These are phyloP conservation scores for Odontamblyopus rebecca DNA, from an alignment of 2,797 vertebrate genomes.

Conservation along the genomic window DNA sequence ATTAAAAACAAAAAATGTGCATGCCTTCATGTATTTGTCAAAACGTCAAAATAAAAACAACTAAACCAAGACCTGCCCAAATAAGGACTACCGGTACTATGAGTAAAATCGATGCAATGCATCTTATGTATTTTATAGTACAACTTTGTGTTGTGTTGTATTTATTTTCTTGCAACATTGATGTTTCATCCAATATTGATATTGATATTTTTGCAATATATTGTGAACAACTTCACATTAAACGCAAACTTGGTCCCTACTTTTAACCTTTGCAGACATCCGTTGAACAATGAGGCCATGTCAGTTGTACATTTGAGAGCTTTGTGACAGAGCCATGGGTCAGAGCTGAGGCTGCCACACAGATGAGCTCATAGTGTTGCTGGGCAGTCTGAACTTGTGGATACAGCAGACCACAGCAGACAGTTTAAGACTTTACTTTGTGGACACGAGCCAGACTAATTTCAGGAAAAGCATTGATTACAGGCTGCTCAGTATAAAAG, in stretches of 20 bases:
- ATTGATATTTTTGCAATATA: no score
- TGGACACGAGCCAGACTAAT: conserved; percentile 19
- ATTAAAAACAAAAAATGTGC: no score
- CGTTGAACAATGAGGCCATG: conserved; percentile 7
- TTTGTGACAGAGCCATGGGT: conserved; percentile 12
- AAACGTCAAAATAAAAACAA: no score
- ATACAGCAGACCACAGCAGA: conserved; percentile 1
- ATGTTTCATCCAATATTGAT: no score
- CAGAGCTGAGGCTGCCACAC: background rate
- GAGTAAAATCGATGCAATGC: no score
- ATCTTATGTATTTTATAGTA: no score
- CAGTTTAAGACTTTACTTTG: conserved; percentile 23
- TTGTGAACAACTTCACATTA: background rate
- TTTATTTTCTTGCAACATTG: no score
- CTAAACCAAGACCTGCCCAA: no score
- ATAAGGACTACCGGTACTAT: no score
- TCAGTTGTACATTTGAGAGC: background rate
- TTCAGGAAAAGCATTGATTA: conserved; percentile 9
- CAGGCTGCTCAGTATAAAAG: conserved; percentile 15
- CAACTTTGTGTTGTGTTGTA: no score
- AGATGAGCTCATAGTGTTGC: conserved; percentile 23
- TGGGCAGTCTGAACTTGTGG: conserved; percentile 30
- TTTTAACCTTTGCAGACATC: conserved; percentile 26
- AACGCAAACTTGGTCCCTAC: background rate
- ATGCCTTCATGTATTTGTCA: no score